Evolutionary conservation across 2,888 invertebrate species (phyloP), one percentile per base, ranked within the genome.

Genomic region (Tachystola acroxantha): DNA sequence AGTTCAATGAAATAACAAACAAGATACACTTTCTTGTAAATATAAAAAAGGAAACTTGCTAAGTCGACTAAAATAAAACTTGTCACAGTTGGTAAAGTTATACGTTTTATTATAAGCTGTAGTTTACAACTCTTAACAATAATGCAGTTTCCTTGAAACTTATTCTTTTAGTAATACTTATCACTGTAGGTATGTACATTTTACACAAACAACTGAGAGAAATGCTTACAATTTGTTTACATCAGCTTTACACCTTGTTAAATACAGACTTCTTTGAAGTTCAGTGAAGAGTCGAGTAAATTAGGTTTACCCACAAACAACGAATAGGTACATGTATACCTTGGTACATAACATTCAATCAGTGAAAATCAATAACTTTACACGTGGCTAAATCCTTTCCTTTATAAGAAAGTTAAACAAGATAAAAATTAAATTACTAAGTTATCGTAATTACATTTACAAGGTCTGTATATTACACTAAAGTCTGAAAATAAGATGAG

Each of bases 141-240:
- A 16, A 75, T 67, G 66, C 63, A 71, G 81, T 81, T 81, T 84
- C 81, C 75, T 67, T 64, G 79, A 82, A 82, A 81, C 79, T 70
- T 69, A 63, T 43, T 64, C 60, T 55, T 59, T 51, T 59, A 60
- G n/a, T n/a, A 56, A 61, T 59, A 54, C 48, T 55, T 56, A 58
- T 53, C 54, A 62, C 63, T 54, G 50, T 73, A 75, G 7, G 9
- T 24, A 24, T 76, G 59, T 74, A 74, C 71, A 78, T 44, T n/a
- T 55, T 56, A 57, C 16, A 16, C 6, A 16, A 40, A 46, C 50
- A 58, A 56, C 46, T 28, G 42, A 49, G 26, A 56, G 37, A 52
- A 48, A 58, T 37, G 51, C 49, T 62, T 64, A 64, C 50, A 59
- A 52, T 52, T 57, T 47, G 54, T 53, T 55, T 64, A 64, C 45